phyloP scores from a whole-genome alignment of 2,797 vertebrate species.

The Rhinoraja longicauda region DNA sequence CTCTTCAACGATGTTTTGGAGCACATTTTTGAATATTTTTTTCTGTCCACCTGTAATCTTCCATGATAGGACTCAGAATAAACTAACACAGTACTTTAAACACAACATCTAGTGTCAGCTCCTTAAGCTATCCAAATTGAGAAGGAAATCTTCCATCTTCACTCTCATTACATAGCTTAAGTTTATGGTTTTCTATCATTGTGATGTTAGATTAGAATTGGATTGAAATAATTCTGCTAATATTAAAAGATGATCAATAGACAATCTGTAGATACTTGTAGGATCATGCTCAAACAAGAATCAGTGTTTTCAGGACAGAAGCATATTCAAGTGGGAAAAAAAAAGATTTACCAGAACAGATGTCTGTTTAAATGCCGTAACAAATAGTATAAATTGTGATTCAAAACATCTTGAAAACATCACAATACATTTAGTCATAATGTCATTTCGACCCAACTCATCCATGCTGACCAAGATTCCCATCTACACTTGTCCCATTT shows the following conservation, averaged over 20 bases:
- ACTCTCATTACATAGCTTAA: background rate
- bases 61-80: background rate
- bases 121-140: background rate
- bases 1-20: too few species aligned
- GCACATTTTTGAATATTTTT: too few species aligned
- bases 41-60: too few species aligned
- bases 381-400: background rate
- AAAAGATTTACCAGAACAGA: background rate
- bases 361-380: background rate
- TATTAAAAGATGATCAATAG: background rate
- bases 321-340: background rate
- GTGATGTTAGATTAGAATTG: background rate
- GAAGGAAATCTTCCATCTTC: background rate
- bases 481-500: too few species aligned
- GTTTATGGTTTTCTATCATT: background rate
- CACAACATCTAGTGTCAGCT: background rate
- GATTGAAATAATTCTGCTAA: background rate
- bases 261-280: background rate
- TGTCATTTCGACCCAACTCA: too few species aligned
- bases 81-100: background rate
- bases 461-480: too few species aligned
- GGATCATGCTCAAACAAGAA: background rate
- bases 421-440: background rate
- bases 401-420: background rate
- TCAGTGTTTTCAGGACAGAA: background rate